Evolutionary conservation across 2,113 vertebrate genomes (phyloP), one percentile per base, ranked within the genome.

Genomic region (Rafetus swinhoei): DNA sequence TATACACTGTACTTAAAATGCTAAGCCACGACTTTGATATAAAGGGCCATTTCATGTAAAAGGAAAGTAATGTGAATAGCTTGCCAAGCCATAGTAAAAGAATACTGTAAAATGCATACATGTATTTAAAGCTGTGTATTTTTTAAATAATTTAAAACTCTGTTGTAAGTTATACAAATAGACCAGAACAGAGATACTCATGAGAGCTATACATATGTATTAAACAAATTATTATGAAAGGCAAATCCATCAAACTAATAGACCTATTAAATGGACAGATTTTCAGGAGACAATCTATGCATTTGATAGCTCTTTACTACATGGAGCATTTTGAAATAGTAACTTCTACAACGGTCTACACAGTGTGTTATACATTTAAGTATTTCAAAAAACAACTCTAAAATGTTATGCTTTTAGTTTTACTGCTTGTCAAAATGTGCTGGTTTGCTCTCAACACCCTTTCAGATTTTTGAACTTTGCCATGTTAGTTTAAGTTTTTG

Each of bases 1-100:
- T 93, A 65, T 82, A 45, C 39, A 60, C 53, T 91, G 87, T 81
- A 45, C 56, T 92, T 90, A 93, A 97, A 97, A 89, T 91, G 52
- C 32, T 15, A 89, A 87, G 52, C 81, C 81, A 62, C 14, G 79
- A 80, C 57, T 94, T 84, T 32, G 82, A 85, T 95, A 21, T 89
- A 95, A 96, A 90, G 72, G 50, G 1, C 9, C 9, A 86, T 96
- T 96, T 84, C 59, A 93, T 55, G 59, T 25, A 87, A 90, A 90
- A 90, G 14, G 76, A 89, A 95, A 92, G 55, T 15, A 92, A 94
- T 74, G 89, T 87, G 22, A 82, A 85, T 93, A 84, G 83, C 81
- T 86, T 21, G 52, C 82, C 45, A 90, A 65, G 59, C 81, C 79
- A 79, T 39, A 74, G 29, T 60, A 76, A 3, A 12, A 95, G 91